A percentile compares a stretch with the other conserved stretches of the same genome.
These are phyloP conservation scores for Scleropages formosus DNA, from an alignment of 2,797 vertebrate species.

Conservation along the genomic window DNA sequence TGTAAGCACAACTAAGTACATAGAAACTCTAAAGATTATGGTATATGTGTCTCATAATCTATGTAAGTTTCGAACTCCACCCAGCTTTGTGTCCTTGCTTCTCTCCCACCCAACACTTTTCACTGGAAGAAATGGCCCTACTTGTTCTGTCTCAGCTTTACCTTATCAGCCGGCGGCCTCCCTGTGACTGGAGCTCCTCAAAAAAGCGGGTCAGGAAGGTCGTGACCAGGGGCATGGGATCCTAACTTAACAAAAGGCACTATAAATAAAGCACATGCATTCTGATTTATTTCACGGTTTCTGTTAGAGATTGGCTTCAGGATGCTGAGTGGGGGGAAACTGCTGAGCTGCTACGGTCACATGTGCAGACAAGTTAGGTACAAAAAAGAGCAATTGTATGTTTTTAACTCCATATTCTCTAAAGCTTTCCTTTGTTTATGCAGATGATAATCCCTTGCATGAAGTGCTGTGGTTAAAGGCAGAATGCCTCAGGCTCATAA, in stretches of 20 bases:
- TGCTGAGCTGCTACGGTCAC: no score
- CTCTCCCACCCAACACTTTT: not conserved
- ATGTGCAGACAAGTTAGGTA: not conserved
- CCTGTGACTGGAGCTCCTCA: not conserved
- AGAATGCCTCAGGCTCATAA: not conserved
- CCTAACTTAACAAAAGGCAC: not conserved
- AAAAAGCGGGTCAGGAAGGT: constrained; percentile 5
- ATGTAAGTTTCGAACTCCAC: no score
- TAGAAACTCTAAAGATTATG: no score
- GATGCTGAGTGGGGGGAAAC: no score
- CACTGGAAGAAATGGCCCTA: not conserved
- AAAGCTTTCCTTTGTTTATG: not conserved
- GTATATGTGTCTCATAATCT: no score
- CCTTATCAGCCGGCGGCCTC: constrained; percentile 3
- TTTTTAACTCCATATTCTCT: not conserved
- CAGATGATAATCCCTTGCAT: not conserved
- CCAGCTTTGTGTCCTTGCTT: no score
- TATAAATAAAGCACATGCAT: not conserved
- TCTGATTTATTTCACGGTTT: not conserved
- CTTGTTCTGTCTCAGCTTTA: not conserved
- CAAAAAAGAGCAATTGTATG: not conserved
- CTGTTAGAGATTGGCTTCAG: no score
- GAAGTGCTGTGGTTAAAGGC: not conserved
- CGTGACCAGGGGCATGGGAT: not conserved
- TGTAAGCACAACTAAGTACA: no score